A percentile compares a stretch with the other conserved stretches of the same genome.
phyloP scores from a whole-genome alignment of 2,888 invertebrate genomes.

The Balanococcus diminutus region DNA sequence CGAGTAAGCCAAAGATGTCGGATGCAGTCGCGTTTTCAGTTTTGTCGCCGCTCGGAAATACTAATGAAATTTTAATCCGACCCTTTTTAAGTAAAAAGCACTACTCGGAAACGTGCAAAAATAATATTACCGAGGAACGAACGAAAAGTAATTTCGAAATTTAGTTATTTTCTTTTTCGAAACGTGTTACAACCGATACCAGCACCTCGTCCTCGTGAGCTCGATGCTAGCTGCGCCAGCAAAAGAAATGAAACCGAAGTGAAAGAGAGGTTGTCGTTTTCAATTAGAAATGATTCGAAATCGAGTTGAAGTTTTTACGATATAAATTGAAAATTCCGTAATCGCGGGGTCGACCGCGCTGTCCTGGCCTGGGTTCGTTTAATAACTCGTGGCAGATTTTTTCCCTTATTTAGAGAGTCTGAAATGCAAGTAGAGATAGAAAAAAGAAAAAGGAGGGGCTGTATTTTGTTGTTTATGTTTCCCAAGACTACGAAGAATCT shows the following conservation, averaged over 20 bases:
- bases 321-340: background rate
- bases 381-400: background rate
- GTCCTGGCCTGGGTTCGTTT: background rate
- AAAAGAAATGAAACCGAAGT: background rate
- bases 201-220: background rate
- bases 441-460: too few relatives aligned
- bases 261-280: constrained; percentile 7
- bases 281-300: background rate
- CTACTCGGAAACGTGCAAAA: background rate
- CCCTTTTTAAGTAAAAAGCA: constrained; percentile 18
- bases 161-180: constrained; percentile 16
- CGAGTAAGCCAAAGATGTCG: constrained; percentile 7
- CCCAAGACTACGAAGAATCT: too few relatives aligned
- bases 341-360: too few relatives aligned
- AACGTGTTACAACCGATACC: background rate
- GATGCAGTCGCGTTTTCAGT: background rate
- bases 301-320: background rate
- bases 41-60: background rate
- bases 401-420: background rate
- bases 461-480: too few relatives aligned
- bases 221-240: background rate
- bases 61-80: constrained; percentile 32
- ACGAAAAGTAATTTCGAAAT: background rate
- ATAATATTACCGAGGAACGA: background rate
- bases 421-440: too few relatives aligned